Evolutionary conservation across 2,888 invertebrate genomes (phyloP), one percentile per base, ranked within the genome.

Genomic region (Euproctis similis): DNA sequence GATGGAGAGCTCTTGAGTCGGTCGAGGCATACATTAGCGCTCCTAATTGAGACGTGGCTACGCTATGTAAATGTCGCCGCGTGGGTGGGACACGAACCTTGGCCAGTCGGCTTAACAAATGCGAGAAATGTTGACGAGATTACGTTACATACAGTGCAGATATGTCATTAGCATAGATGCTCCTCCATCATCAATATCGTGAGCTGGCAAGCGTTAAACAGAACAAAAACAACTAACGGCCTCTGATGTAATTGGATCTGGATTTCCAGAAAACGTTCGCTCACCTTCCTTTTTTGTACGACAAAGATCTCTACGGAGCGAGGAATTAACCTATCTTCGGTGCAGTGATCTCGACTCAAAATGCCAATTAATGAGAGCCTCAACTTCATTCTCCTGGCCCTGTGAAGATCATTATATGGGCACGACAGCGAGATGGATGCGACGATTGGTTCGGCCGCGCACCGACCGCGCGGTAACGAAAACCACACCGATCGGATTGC

Each of bases 11-110:
- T 58, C 57, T 56, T 61, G 49, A 71, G 81, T 14, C 84, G 84
- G n/a, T 82, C 84, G 84, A 84, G 84, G 84, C 82, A 82, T 84
- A 84, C 81, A 84, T 84, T 84, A 84, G 78, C 76, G 74, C 78
- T 80, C 82, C 81, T 84, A 82, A 84, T 84, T 82, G 84, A 84
- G 84, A 84, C 84, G 81, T 82, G 81, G 74, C 57, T 68, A 73
- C 67, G 65, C 71, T 84, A 82, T 84, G 84, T 81, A 82, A 84
- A 84, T 84, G 70, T 68, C 61, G 52, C 78, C 53, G 80, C 77
- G 81, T 84, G 82, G 82, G 82, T 82, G 82, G 82, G 82, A 77
- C 60, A 50, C 54, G 46, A 38, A 45, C 39, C 45, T 43, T 34
- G 42, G 36, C 40, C 44, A 46, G 46, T 50, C 56, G 54, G 53